Evolutionary conservation across 2,888 invertebrate species (phyloP).

Genomic region (Anthophora plumipes): DNA sequence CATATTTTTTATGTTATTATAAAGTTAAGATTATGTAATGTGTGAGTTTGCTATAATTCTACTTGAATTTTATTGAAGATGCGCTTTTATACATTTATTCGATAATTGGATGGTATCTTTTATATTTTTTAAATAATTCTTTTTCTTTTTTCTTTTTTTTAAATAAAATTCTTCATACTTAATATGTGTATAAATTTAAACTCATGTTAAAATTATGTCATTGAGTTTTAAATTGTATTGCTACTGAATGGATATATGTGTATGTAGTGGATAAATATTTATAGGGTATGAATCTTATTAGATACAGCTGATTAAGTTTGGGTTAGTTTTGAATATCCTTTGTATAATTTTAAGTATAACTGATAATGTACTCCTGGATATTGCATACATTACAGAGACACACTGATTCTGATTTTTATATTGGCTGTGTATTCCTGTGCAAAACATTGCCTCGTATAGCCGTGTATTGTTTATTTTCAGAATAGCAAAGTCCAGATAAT

Average conservation of each 20-base stretch:
- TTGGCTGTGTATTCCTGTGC: conserved; percentile 78
- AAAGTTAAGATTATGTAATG: conserved; percentile 26
- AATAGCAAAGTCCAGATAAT: conserved; percentile 83
- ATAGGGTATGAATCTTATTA: conserved; percentile 10
- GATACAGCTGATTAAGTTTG: conserved; percentile 22
- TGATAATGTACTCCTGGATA: conserved; percentile 49
- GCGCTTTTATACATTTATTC: conserved; percentile 30
- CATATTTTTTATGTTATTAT: conserved; percentile 13
- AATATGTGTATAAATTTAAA: conserved; percentile 39
- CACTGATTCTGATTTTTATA: conserved; percentile 66
- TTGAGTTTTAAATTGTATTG: conserved; percentile 17
- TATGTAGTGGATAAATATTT: conserved; percentile 20
- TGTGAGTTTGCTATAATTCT: too few species aligned
- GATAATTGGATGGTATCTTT: conserved; percentile 39
- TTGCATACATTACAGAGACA: conserved; percentile 63
- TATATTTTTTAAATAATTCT: conserved; percentile 45
- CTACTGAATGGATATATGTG: conserved; percentile 37
- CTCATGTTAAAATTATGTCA: conserved; percentile 17
- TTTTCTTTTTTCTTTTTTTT: conserved; percentile 25
- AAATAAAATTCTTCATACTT: conserved; percentile 8
- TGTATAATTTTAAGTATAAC: conserved; percentile 39
- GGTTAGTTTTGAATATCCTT: conserved; percentile 24
- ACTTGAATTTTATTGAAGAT: conserved; percentile 19
- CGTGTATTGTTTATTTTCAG: conserved; percentile 83
- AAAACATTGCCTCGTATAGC: conserved; percentile 82